These are phyloP conservation scores for Agrochola lota DNA, from an alignment of 2,888 invertebrate species.

Conservation along the genomic window DNA sequence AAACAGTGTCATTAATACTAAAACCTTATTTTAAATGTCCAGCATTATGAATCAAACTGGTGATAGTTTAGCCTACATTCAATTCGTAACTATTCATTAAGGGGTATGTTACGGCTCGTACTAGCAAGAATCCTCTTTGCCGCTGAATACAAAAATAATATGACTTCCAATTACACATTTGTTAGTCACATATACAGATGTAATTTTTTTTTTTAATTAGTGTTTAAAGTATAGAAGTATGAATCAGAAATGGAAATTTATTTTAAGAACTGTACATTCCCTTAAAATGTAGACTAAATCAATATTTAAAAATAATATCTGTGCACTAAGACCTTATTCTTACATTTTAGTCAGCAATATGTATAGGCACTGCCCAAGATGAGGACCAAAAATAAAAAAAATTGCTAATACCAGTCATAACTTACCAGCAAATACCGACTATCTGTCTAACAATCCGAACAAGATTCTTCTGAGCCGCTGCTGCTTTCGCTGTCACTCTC, in stretches of 20 bases:
- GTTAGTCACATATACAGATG: neutral
- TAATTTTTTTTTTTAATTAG: neutral
- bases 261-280: conserved; percentile 8
- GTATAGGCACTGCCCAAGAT: conserved; percentile 25
- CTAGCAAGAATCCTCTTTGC: conserved; percentile 20
- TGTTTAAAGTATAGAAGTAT: neutral
- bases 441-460: conserved; percentile 74
- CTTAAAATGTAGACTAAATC: conserved; percentile 7
- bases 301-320: conserved; percentile 19
- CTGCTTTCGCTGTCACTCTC: conserved; percentile 81
- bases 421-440: conserved; percentile 65
- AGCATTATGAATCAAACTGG: conserved; percentile 66
- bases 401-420: conserved; percentile 74
- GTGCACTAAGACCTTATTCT: conserved; percentile 13
- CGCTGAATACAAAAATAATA: conserved; percentile 6
- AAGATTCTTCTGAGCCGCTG: conserved; percentile 76
- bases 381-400: neutral
- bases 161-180: neutral
- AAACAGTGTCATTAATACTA: conserved; percentile 61
- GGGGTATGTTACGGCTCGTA: conserved; percentile 53
- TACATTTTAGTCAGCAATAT: conserved; percentile 26
- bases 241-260: neutral
- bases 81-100: no score
- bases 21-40: conserved; percentile 65
- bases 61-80: conserved; percentile 64